These are phyloP conservation scores for Cervus canadensis DNA, from an alignment of 2,113 vertebrate species.

Conservation along the genomic window DNA sequence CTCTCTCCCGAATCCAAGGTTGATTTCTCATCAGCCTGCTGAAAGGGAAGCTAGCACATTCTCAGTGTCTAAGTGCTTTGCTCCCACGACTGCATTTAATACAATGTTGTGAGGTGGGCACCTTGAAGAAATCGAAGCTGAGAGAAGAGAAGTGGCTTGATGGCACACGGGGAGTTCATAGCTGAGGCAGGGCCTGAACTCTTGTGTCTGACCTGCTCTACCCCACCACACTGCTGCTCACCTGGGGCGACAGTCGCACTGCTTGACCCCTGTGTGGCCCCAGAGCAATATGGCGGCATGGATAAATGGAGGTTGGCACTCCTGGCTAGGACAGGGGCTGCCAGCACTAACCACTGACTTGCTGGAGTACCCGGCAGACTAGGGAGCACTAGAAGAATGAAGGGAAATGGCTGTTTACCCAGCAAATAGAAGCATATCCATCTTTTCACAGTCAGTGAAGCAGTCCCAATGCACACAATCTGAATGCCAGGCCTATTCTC, in stretches of 20 bases:
- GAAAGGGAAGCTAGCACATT: fast-evolving
- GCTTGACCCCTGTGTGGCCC: fast-evolving
- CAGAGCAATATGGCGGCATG: neutral
- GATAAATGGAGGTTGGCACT: neutral
- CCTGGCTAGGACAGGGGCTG: neutral
- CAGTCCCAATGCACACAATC: too few species aligned
- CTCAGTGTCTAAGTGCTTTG: neutral
- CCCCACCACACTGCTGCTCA: neutral
- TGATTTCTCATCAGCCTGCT: neutral
- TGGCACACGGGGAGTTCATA: too few species aligned
- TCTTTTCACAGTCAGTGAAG: neutral
- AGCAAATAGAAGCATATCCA: neutral
- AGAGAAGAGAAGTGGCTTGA: neutral
- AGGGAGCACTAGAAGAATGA: neutral
- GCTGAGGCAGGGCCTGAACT: neutral
- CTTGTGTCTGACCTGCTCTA: neutral
- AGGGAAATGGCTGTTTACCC: neutral
- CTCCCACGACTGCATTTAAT: neutral
- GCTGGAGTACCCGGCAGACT: neutral
- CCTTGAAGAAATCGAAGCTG: neutral
- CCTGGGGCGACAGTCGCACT: fast-evolving
- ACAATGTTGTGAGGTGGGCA: neutral
- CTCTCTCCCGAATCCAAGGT: neutral
- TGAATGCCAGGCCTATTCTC: neutral
- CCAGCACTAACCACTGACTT: neutral